These are phyloP conservation scores for Murina feae DNA, from an alignment of 2,113 vertebrate genomes.

Conservation along the genomic window DNA sequence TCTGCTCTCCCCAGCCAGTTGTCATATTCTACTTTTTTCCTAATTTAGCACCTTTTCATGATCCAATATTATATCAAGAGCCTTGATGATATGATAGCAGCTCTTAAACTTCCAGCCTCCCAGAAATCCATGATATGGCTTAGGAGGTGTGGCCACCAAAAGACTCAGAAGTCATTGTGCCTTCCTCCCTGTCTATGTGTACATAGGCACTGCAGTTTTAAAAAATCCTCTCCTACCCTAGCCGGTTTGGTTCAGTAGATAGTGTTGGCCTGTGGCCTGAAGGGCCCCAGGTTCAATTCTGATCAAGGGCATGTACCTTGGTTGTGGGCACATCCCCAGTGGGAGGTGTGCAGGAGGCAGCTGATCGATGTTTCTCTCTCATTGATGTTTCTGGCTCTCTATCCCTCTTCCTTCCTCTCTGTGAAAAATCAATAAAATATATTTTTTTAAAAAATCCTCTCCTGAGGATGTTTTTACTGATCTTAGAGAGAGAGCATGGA, in stretches of 20 bases:
- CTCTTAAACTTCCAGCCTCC: neutral
- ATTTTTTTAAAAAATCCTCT: too few relatives aligned
- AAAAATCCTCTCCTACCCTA: neutral
- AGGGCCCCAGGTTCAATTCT: too few relatives aligned
- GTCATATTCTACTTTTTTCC: neutral
- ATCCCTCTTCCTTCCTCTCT: too few relatives aligned
- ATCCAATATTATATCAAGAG: neutral
- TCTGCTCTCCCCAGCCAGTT: conserved; percentile 11
- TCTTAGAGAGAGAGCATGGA: neutral
- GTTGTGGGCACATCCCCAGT: too few relatives aligned
- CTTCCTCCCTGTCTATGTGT: neutral
- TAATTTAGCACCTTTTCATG: neutral
- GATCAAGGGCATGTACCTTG: too few relatives aligned
- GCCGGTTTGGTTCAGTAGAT: too few relatives aligned
- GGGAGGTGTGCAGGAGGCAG: too few relatives aligned
- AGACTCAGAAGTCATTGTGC: neutral
- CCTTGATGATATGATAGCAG: neutral
- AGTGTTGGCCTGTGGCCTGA: too few relatives aligned
- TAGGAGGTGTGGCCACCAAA: neutral
- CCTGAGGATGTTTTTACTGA: neutral
- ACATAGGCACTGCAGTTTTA: neutral
- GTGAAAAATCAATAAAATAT: too few relatives aligned
- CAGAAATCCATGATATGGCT: too few relatives aligned
- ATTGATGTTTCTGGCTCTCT: too few relatives aligned
- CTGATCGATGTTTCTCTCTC: too few relatives aligned